phyloP scores from a whole-genome alignment of 1,140 invertebrate genomes.

The Zaprionus davidi region DNA sequence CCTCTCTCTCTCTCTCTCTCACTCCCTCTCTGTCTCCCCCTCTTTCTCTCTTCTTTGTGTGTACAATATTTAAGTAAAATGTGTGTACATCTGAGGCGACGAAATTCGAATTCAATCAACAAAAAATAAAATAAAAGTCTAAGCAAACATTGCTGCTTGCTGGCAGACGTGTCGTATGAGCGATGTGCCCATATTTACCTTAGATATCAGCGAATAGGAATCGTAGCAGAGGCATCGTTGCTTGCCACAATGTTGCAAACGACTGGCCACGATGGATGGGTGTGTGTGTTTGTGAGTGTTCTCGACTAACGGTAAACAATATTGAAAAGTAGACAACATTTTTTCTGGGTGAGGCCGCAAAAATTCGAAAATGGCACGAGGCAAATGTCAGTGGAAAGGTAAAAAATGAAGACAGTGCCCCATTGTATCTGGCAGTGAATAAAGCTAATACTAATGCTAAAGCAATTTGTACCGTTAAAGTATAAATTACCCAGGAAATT shows the following conservation, averaged over 20 bases:
- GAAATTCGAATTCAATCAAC: conserved; percentile 58
- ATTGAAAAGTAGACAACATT: conserved; percentile 35
- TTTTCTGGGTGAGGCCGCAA: conserved; percentile 31
- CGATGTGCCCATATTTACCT: conserved; percentile 38
- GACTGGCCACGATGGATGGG: not conserved
- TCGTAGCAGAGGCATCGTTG: not conserved
- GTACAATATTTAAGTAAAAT: conserved; percentile 21
- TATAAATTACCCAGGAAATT: conserved; percentile 29
- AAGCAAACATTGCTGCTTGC: conserved; percentile 24
- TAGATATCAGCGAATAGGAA: conserved; percentile 13
- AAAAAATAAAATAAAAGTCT: conserved; percentile 10
- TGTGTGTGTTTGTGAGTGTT: not conserved
- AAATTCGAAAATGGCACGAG: conserved; percentile 45
- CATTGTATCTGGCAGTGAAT: not conserved
- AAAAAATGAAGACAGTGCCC: not conserved
- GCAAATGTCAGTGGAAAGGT: not conserved
- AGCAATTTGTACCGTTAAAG: conserved; percentile 1
- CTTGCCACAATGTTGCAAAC: conserved; percentile 20
- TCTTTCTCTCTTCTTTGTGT: not conserved
- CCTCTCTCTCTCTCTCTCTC: too few species aligned
- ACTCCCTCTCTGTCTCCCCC: too few species aligned
- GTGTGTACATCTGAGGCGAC: conserved; percentile 29
- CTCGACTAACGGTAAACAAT: conserved; percentile 32
- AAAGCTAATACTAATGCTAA: not conserved
- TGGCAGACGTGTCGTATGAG: conserved; percentile 48